Percentiles rank a stretch among this genome's conserved stretches.
Conservation (phyloP, 1,140 invertebrate species). For the Scaptomyza montana region DNA sequence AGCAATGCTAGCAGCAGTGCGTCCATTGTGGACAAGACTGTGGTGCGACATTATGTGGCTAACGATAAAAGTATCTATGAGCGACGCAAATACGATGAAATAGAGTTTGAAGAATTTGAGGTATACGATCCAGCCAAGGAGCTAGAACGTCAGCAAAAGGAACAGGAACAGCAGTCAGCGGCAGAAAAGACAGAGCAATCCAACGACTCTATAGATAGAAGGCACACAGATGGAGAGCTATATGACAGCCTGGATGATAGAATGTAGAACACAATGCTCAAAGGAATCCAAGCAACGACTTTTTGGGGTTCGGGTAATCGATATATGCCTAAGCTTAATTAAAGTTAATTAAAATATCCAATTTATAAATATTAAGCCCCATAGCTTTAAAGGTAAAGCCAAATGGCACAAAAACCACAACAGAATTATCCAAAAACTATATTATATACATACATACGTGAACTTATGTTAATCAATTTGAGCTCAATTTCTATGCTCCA, state of each 20-base stretch:
- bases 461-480: constrained; percentile 20
- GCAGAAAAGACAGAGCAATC: constrained; percentile 10
- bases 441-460: constrained; percentile 30
- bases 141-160: constrained; percentile 23
- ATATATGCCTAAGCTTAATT: constrained; percentile 28
- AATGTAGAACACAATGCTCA: constrained; percentile 59
- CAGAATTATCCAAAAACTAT: constrained; percentile 65
- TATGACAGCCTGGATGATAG: constrained; percentile 79
- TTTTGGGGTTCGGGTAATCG: constrained; percentile 50
- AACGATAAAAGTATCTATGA: constrained; percentile 84
- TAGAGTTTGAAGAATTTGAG: constrained; percentile 93
- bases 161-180: constrained; percentile 18
- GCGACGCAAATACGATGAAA: constrained; percentile 88
- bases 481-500: constrained; percentile 17
- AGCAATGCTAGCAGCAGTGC: constrained; percentile 69
- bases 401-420: constrained; percentile 32
- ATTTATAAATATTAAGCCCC: constrained; percentile 32
- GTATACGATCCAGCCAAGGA: constrained; percentile 84
- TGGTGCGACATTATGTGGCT: constrained; percentile 81
- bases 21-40: constrained; percentile 70
- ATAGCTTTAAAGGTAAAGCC: constrained; percentile 71
- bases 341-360: no score
- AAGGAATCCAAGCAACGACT: constrained; percentile 47
- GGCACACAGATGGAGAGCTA: constrained; percentile 59
- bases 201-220: constrained; percentile 9